Evolutionary conservation across 2,113 vertebrate genomes (phyloP), one percentile per base, ranked within the genome.

Genomic region (Solea senegalensis): DNA sequence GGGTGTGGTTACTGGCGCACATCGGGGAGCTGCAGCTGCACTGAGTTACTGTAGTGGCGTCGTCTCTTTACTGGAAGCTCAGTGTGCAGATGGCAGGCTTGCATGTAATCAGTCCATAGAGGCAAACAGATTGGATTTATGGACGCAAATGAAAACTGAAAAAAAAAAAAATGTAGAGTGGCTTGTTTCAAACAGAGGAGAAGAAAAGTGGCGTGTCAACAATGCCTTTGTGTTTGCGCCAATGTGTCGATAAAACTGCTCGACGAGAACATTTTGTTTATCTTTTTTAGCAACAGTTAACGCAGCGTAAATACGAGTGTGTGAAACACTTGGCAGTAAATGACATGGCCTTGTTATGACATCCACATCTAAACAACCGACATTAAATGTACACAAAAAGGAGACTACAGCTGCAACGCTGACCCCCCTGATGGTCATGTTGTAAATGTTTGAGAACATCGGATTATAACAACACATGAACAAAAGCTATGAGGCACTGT

Each of bases 1-100:
- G 46, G 69, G 58, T 1, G 26, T 45, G 65, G 72, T 58, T 52
- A 28, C 14, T 16, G 54, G 16, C 21, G 10, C 52, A 44, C 58
- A 69, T 65, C 52, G 63, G 52, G 4, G 51, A 44, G 69, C 40
- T 57, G 48, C 70, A 60, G 50, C 43, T 15, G 40, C 13, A 48
- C 41, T 10, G 0, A 12, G 41, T 44, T 34, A 40, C 41, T 51
- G 15, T 43, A 27, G n/a, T 61, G 7, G 8, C 67, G 14, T 71
- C 11, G n/a, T 71, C 13, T 61, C 8, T 53, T 48, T 7, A 65
- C 13, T 46, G 34, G 4, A 39, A 26, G 0, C n/a, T 58, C 57
- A 34, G 44, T 4, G 34, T 43, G 21, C 51, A 61, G 27, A 34
- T 50, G 34, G 49, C 34, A 15, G 39, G 27, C 5, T 51, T 28